Evolutionary conservation across 2,113 vertebrate species (phyloP).

Genomic region (Isichthys henryi): DNA sequence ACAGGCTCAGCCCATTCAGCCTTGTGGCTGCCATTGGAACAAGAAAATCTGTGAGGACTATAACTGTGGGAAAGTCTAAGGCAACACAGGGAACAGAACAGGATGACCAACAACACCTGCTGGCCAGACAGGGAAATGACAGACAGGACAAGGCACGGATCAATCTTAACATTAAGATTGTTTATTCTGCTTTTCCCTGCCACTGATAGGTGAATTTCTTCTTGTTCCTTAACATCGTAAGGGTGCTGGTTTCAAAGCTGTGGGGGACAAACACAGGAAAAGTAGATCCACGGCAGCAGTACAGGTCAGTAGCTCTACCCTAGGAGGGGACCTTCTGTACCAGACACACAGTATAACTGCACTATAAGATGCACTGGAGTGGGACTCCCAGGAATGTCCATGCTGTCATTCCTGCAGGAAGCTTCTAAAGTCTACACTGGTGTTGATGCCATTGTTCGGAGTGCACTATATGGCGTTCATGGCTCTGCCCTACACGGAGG

Average conservation of each 20-base stretch:
- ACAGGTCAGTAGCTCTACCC: constrained; percentile 50
- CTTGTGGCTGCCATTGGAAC: background rate
- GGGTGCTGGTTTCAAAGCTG: constrained; percentile 70
- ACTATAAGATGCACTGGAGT: background rate
- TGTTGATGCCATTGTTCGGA: constrained; percentile 74
- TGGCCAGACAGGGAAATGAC: background rate
- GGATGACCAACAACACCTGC: background rate
- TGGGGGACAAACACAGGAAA: constrained; percentile 74
- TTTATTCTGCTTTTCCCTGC: constrained; percentile 3
- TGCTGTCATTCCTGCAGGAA: constrained; percentile 51
- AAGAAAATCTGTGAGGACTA: background rate
- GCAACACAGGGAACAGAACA: background rate
- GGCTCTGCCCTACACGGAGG: constrained; percentile 72
- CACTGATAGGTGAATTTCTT: constrained; percentile 67
- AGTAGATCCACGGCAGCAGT: constrained; percentile 69
- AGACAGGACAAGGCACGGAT: background rate
- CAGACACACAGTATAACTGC: background rate
- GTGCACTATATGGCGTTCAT: constrained; percentile 77
- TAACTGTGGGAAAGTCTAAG: background rate
- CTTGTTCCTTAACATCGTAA: constrained; percentile 70
- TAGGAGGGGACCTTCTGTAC: background rate
- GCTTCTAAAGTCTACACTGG: constrained; percentile 69
- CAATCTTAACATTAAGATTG: background rate
- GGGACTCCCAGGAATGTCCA: background rate
- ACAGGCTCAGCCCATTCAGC: background rate